Base-by-base conservation (phyloP, 2,113 vertebrate genomes). In the Tychaedon coryphoeus region DNA sequence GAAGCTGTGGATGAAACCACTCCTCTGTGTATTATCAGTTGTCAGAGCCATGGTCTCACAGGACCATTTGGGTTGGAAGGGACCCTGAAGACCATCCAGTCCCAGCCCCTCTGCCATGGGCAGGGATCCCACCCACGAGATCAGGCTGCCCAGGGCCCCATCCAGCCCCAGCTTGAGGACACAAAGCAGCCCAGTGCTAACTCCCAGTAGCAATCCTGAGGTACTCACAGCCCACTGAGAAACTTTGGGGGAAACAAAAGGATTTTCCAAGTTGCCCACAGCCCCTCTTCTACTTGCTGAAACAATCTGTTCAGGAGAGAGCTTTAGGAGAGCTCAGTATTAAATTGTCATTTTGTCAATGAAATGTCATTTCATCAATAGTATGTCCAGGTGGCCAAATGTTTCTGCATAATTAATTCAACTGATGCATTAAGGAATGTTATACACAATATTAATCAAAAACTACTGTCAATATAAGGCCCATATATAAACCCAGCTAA, bases 331-430 rank as follows among this genome's bases (percentile, higher is more conserved):
- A 95, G 86, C 96, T 95, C 82, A 48, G 91, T 96, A 98, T 98
- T 96, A 97, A 96, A 97, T 53, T 96, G 94, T 97, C 94, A 94
- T 98, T 98, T 98, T 97, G 96, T 98, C 98, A 97, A 97, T 98
- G 97, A 97, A 97, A 97, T 29, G 92, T 93, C 92, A 94, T 97
- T 98, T 97, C 93, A 96, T 98, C 97, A 96, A 95, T 93, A 93
- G 82, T 58, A 95, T 1, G 1, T 92, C 94, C 28, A 65, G 65
- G 93, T 42, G 90, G 90, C 91, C 88, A 91, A 97, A 96, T 96
- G 90, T 96, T 95, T 98, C 97, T 96, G 95, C 97, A 96, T 97
- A 98, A 97, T 98, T 97, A 98, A 98, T 98, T 96, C 87, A 93
- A 94, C 90, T 54, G 96, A 92, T 97, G 97, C 97, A 98, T 97